Evolutionary conservation across 2,797 vertebrate species (phyloP).

Genomic region (Okamejei kenojei): DNA sequence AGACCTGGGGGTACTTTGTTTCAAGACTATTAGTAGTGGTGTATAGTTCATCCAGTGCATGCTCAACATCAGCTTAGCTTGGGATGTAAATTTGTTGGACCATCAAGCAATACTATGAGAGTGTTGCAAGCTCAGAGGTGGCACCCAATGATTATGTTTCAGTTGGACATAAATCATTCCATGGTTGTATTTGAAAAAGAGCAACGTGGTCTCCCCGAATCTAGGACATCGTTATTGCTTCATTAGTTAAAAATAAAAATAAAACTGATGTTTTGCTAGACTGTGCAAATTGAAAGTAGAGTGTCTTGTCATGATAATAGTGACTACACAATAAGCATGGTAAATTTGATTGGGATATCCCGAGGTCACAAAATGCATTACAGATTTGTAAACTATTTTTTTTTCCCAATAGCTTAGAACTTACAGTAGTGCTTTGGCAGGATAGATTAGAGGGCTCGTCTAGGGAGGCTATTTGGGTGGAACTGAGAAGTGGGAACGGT

Average conservation of each 20-base stretch:
- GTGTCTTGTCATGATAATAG: not conserved
- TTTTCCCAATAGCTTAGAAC: not conserved
- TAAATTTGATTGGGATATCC: not conserved
- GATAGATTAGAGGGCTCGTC: too few relatives aligned
- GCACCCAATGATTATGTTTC: too few relatives aligned
- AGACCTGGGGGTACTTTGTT: too few relatives aligned
- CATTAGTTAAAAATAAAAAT: not conserved
- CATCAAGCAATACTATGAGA: not conserved
- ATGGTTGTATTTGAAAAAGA: not conserved
- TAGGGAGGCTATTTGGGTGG: too few relatives aligned
- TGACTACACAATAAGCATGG: not conserved
- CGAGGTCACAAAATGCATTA: not conserved
- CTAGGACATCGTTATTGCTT: not conserved
- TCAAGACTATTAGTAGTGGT: too few relatives aligned
- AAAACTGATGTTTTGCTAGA: not conserved
- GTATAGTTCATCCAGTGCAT: too few relatives aligned
- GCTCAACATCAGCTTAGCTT: not conserved
- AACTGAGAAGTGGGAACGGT: too few relatives aligned
- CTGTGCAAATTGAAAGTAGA: not conserved
- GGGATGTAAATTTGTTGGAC: not conserved
- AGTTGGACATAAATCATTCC: not conserved
- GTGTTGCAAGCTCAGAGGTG: not conserved
- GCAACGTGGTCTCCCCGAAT: not conserved
- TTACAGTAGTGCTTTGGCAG: too few relatives aligned
- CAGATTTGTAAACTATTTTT: not conserved